These are phyloP conservation scores for Eupithecia vulgata DNA, from an alignment of 2,888 invertebrate genomes.

Conservation along the genomic window DNA sequence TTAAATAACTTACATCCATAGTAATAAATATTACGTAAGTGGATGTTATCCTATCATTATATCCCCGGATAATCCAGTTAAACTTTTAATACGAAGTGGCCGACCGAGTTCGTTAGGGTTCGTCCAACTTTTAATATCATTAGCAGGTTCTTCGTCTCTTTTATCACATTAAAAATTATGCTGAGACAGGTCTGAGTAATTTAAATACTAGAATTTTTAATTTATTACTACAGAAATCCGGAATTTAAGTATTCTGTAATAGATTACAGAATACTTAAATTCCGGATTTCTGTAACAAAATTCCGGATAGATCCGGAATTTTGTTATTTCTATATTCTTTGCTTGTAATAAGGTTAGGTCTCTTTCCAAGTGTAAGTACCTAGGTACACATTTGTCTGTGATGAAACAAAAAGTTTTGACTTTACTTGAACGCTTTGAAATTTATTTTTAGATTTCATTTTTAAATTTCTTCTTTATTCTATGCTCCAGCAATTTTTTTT, in stretches of 20 bases:
- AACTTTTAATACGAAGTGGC: constrained; percentile 26
- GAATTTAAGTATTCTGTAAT: too few species aligned
- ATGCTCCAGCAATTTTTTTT: background rate
- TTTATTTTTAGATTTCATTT: too few species aligned
- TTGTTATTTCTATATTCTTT: background rate
- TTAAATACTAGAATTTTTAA: background rate
- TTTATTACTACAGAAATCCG: background rate
- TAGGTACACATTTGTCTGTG: background rate
- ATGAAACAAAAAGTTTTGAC: background rate
- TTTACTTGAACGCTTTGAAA: background rate
- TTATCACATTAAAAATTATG: constrained; percentile 11
- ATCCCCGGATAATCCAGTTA: constrained; percentile 6
- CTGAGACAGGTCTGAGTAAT: background rate
- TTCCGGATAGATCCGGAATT: too few species aligned
- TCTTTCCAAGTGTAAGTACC: too few species aligned
- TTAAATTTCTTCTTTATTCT: background rate
- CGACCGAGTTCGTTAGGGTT: constrained; percentile 21
- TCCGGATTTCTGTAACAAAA: too few species aligned
- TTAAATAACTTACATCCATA: background rate
- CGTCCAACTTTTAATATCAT: constrained; percentile 31
- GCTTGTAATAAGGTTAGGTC: too few species aligned
- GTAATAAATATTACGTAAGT: background rate
- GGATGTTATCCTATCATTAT: constrained; percentile 1
- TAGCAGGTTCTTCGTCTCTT: constrained; percentile 20
- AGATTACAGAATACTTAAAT: too few species aligned